Base-by-base conservation (phyloP, 2,888 invertebrate species). In the Aphidius colemani region DNA sequence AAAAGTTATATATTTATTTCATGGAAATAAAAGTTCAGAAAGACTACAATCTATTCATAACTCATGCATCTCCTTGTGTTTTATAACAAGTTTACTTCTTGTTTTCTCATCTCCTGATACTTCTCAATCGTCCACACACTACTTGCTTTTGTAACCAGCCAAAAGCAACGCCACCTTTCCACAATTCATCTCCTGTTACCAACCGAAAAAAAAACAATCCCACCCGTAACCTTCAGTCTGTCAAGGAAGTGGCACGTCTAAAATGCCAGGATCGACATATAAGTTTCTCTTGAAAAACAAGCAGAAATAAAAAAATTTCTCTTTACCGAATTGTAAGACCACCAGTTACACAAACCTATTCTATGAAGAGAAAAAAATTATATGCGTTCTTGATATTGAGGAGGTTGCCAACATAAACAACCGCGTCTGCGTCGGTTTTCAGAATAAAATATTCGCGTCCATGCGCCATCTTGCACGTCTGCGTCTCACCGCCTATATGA, bases 401-500 rank as follows among this genome's bases (percentile, higher is more conserved):
- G 53, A 53, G 45, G 30, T 30, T 45, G 65, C 61, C 59, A 61
- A 50, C 64, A 61, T 60, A 66, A 61, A 70, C 75, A 71, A 72
- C 72, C 69, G 72, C 74, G 73, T 74, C 72, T 73, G 76, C 72
- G 73, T 72, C 69, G 69, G 63, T 30, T 30, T 30, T 30, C 30
- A 30, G 30, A 30, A 30, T 30, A 30, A 30, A 30, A 30, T 5
- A 30, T 30, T 30, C 30, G 45, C 59, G 53, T 53, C 60, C 68
- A 70, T 74, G 74, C 78, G 80, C 79, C 78, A 78, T 80, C 79
- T 81, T 81, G 78, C 80, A 81, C 80, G 81, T 80, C 80, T 79
- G 80, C 80, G 80, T 81, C 76, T 75, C 76, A 72, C 76, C 76
- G 76, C 76, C 76, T 76, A 71, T 72, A 70, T 68, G 71, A 78